A percentile compares a stretch with the other conserved stretches of the same genome.
Evolutionary conservation across 2,797 vertebrate species (phyloP).

Genomic region (Cyclopterus lumpus): DNA sequence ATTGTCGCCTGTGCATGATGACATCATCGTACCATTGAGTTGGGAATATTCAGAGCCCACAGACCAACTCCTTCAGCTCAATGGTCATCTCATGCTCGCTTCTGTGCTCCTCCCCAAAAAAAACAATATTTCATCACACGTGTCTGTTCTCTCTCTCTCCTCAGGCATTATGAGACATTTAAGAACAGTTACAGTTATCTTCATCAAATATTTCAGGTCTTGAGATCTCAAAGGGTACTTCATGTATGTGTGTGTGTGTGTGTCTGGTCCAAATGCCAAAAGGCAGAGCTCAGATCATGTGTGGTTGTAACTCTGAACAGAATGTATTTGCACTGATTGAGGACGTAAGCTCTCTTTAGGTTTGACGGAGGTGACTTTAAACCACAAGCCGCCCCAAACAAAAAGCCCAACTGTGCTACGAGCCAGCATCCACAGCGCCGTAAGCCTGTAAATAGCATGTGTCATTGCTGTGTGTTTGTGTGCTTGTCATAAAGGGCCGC

Average conservation of each 20-base stretch:
- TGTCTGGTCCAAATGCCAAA: not conserved
- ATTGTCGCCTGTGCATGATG: constrained; percentile 18
- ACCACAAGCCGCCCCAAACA: not conserved
- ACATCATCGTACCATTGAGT: constrained; percentile 14
- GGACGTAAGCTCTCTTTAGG: not conserved
- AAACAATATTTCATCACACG: not conserved
- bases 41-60: too few species aligned
- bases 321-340: not conserved
- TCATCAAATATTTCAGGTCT: not conserved
- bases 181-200: not conserved
- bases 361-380: constrained; percentile 9
- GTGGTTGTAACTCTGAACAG: not conserved
- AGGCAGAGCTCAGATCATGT: not conserved
- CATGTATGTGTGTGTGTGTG: not conserved
- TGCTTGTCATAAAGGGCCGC: constrained; percentile 73
- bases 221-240: not conserved
- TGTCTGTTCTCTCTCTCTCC: not conserved
- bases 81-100: not conserved
- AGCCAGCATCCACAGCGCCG: constrained; percentile 24
- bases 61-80: constrained; percentile 24
- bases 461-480: constrained; percentile 28
- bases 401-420: constrained; percentile 27
- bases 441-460: constrained; percentile 49
- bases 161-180: not conserved
- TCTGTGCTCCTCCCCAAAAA: not conserved